These are phyloP conservation scores for Dendroctonus ponderosae DNA, from an alignment of 1,140 invertebrate genomes.

Conservation along the genomic window DNA sequence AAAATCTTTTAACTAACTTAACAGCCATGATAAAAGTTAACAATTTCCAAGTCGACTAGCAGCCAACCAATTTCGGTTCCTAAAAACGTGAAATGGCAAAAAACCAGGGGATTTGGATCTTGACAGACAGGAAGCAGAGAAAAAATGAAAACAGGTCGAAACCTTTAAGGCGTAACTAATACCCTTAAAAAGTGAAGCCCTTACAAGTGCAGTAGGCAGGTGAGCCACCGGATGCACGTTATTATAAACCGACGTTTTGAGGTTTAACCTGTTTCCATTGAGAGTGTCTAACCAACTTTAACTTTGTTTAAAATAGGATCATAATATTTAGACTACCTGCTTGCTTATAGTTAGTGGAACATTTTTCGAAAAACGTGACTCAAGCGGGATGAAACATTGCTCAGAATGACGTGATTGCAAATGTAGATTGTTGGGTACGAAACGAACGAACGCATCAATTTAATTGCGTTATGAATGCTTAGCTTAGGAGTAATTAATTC, in stretches of 20 bases:
- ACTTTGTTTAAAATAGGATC: not conserved
- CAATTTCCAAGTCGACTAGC: no score
- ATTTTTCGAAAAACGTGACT: not conserved
- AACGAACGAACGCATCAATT: no score
- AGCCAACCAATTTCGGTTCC: no score
- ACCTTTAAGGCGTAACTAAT: conserved; percentile 21
- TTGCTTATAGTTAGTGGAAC: no score
- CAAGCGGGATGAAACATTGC: not conserved
- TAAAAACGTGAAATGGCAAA: not conserved
- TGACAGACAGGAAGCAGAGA: conserved; percentile 7
- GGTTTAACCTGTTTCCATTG: conserved; percentile 7
- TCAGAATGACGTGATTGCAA: no score
- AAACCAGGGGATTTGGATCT: not conserved
- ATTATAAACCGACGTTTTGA: conserved; percentile 5
- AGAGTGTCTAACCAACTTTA: not conserved
- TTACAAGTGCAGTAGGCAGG: conserved; percentile 27
- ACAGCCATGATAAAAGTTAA: no score
- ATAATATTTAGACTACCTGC: no score
- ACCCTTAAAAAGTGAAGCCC: conserved; percentile 24
- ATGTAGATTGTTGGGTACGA: no score
- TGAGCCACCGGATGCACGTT: conserved; percentile 23
- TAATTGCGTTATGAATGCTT: no score
- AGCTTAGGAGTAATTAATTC: no score
- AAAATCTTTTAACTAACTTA: no score
- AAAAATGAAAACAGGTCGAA: conserved; percentile 16